Evolutionary conservation across 2,113 vertebrate genomes (phyloP).

Genomic region (Sylvia atricapilla): DNA sequence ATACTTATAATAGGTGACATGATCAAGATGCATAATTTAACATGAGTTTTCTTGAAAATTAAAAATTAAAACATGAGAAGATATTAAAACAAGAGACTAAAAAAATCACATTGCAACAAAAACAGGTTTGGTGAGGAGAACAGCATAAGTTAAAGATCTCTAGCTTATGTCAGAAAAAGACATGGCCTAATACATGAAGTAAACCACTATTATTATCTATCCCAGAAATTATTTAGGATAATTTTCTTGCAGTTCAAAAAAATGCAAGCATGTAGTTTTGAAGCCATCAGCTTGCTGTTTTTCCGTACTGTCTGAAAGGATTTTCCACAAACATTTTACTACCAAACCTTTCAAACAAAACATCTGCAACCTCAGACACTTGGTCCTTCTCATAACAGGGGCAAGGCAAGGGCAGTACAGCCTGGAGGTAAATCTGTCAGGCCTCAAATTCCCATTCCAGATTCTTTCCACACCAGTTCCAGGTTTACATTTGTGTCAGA

Average conservation of each 20-base stretch:
- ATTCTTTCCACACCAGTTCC: neutral
- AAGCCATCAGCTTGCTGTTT: neutral
- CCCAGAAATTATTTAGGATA: neutral
- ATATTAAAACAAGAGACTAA: neutral
- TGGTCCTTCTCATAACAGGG: neutral
- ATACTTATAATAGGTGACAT: neutral
- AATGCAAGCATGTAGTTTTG: neutral
- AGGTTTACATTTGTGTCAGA: neutral
- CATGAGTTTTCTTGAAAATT: neutral
- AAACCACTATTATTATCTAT: neutral
- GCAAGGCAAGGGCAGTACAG: neutral
- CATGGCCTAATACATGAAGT: neutral
- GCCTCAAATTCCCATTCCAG: neutral
- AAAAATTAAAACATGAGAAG: neutral
- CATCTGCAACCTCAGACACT: neutral
- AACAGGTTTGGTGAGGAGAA: neutral
- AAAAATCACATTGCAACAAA: neutral
- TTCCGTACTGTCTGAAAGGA: neutral
- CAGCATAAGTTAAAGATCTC: neutral
- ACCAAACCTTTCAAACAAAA: neutral
- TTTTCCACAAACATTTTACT: neutral
- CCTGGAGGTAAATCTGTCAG: neutral
- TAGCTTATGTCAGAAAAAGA: neutral
- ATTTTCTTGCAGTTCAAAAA: neutral
- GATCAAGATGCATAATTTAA: neutral